Conservation (phyloP, 2,888 invertebrate genomes). For the Nasonia oneida region DNA sequence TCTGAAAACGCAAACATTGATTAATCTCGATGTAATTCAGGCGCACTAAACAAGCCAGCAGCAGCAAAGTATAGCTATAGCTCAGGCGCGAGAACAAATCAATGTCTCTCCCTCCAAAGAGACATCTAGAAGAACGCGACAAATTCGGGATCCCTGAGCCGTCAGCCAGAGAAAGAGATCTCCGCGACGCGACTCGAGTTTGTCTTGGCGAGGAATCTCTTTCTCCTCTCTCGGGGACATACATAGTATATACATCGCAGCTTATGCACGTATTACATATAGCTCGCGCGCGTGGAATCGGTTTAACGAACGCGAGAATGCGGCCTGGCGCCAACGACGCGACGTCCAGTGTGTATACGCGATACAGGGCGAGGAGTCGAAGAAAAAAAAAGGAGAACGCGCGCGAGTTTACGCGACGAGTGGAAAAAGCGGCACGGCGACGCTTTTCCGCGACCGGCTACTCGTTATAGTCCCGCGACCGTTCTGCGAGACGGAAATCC, state of each 20-base stretch:
- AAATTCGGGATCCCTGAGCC: constrained; percentile 36
- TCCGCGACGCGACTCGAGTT: neutral
- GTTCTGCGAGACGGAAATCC: neutral
- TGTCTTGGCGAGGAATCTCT: constrained; percentile 4
- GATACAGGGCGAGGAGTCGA: neutral
- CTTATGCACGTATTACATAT: constrained; percentile 31
- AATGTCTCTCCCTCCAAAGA: constrained; percentile 17
- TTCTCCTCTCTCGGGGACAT: neutral
- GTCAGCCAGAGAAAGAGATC: constrained; percentile 14
- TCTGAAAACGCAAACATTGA: too few relatives aligned
- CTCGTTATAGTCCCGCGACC: neutral
- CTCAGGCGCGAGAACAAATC: constrained; percentile 36
- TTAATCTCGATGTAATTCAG: too few relatives aligned
- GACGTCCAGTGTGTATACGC: neutral
- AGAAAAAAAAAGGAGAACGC: constrained; percentile 2
- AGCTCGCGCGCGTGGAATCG: constrained; percentile 62
- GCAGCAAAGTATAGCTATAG: neutral
- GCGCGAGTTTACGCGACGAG: neutral
- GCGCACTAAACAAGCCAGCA: too few relatives aligned
- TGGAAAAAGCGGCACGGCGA: constrained; percentile 36
- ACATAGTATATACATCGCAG: neutral
- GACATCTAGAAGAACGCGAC: constrained; percentile 10
- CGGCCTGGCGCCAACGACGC: constrained; percentile 76
- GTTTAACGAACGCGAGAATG: constrained; percentile 77
- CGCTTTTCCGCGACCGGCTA: constrained; percentile 20